Conservation (phyloP, 1,140 invertebrate genomes). For the Panagrolaimus sp. region DNA sequence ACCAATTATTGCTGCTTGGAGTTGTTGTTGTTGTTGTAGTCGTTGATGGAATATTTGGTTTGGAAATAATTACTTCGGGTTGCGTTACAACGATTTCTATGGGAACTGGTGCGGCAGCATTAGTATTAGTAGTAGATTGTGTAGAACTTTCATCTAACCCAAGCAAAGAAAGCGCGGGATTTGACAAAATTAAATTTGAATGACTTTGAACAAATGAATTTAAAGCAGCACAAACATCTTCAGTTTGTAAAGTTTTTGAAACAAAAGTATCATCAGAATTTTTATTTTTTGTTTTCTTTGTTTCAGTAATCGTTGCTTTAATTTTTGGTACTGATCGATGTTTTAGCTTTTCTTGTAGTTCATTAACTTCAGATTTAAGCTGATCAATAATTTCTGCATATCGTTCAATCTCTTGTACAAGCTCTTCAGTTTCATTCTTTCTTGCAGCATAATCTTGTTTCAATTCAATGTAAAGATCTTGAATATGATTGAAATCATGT, state of each 20-base stretch:
- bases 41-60: not conserved
- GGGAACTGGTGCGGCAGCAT: not conserved
- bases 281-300: not conserved
- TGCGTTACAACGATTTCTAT: not conserved
- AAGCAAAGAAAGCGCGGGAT: slow-evolving; percentile 14
- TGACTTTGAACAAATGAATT: slow-evolving; percentile 34
- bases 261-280: not conserved
- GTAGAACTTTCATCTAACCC: not conserved
- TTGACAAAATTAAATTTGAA: slow-evolving; percentile 6
- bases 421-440: slow-evolving; percentile 8
- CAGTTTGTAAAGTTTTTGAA: slow-evolving; percentile 16
- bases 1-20: too few species aligned
- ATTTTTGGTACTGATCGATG: not conserved
- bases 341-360: not conserved
- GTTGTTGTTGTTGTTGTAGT: not conserved
- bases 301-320: not conserved
- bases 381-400: slow-evolving; percentile 7
- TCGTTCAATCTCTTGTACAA: not conserved
- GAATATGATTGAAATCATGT: slow-evolving; percentile 1
- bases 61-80: not conserved
- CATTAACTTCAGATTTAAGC: not conserved
- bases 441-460: not conserved
- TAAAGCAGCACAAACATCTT: slow-evolving; percentile 42
- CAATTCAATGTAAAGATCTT: not conserved
- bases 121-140: not conserved